phyloP scores from a whole-genome alignment of 2,888 invertebrate genomes.

The Polymixis flavicincta region DNA sequence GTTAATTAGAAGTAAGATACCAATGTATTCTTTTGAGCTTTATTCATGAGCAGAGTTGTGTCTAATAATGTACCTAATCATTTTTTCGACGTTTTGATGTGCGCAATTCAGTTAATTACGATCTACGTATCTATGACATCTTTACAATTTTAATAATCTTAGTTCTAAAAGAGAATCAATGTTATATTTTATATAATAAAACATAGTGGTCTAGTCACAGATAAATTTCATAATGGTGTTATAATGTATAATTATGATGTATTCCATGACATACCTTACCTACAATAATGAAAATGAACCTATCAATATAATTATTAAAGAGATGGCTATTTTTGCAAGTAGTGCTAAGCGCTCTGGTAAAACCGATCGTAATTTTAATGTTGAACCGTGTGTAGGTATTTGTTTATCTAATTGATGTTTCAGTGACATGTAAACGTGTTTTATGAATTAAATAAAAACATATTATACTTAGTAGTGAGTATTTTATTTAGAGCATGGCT shows the following conservation, averaged over 20 bases:
- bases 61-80: conserved; percentile 25
- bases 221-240: conserved; percentile 52
- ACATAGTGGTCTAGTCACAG: conserved; percentile 71
- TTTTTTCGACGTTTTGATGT: conserved; percentile 29
- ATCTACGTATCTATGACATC: conserved; percentile 31
- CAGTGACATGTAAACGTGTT: conserved; percentile 70
- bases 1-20: conserved; percentile 54
- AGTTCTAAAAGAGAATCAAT: conserved; percentile 62
- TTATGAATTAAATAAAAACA: conserved; percentile 69
- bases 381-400: conserved; percentile 80
- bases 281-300: conserved; percentile 43
- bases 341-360: conserved; percentile 69
- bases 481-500: conserved; percentile 38
- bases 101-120: conserved; percentile 35
- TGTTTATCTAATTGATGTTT: conserved; percentile 69
- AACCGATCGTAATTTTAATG: conserved; percentile 73
- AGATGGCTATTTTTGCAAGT: conserved; percentile 60
- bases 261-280: conserved; percentile 66
- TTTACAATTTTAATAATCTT: conserved; percentile 63
- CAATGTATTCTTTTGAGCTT: conserved; percentile 55
- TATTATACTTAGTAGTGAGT: conserved; percentile 59
- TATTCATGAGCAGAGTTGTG: conserved; percentile 40
- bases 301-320: conserved; percentile 42
- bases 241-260: conserved; percentile 52
- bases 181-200: conserved; percentile 66